Percentiles rank a stretch among this genome's conserved stretches.
Evolutionary conservation across 2,113 vertebrate genomes (phyloP).

Genomic region (Polypterus bichir): DNA sequence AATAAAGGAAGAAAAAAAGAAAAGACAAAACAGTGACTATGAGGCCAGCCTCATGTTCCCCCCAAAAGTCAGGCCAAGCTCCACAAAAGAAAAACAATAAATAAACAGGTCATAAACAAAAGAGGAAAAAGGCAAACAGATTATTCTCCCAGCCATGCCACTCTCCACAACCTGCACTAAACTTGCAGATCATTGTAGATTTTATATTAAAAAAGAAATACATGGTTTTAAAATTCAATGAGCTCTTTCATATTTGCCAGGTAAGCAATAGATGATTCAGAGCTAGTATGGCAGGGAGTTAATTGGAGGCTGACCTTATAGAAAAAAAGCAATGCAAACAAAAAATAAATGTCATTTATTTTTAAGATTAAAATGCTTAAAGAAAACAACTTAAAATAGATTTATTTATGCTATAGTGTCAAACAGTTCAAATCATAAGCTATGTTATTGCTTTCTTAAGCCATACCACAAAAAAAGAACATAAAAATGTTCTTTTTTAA

Average conservation of each 20-base stretch:
- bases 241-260: not conserved
- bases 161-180: too few relatives aligned
- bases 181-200: too few relatives aligned
- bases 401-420: not conserved
- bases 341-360: slow-evolving; percentile 39
- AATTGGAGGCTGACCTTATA: slow-evolving; percentile 71
- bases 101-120: slow-evolving; percentile 4
- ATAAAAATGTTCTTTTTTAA: slow-evolving; percentile 45
- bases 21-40: slow-evolving; percentile 87
- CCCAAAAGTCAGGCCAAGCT: slow-evolving; percentile 62
- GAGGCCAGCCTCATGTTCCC: slow-evolving; percentile 75
- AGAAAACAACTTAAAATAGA: slow-evolving; percentile 28
- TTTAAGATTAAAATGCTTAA: slow-evolving; percentile 51
- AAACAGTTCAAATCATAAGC: slow-evolving; percentile 1
- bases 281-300: slow-evolving; percentile 57
- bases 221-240: not conserved
- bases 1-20: slow-evolving; percentile 72
- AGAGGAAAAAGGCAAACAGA: slow-evolving; percentile 19
- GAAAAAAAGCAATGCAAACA: slow-evolving; percentile 75
- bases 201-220: too few relatives aligned
- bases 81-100: slow-evolving; percentile 27
- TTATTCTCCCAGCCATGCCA: slow-evolving; percentile 24
- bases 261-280: not conserved
- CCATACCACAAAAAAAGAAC: slow-evolving; percentile 61
- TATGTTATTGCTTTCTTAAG: slow-evolving; percentile 62